Evolutionary conservation across 2,797 vertebrate genomes (phyloP).

Genomic region (Artibeus jamaicensis): DNA sequence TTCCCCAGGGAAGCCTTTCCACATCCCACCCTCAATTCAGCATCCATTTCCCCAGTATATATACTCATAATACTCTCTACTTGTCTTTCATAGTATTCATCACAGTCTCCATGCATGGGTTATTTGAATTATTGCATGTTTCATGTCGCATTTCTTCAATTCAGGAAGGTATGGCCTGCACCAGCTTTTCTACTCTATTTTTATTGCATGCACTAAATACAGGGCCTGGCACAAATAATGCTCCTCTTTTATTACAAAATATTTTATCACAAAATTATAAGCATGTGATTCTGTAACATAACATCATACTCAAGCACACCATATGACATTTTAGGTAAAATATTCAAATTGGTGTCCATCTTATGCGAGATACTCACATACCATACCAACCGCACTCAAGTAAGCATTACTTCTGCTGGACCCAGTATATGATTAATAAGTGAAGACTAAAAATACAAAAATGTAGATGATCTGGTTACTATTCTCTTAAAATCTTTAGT

Average conservation of each 20-base stretch:
- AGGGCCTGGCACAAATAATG: too few relatives aligned
- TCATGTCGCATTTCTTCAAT: background rate
- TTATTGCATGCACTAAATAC: background rate
- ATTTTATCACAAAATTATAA: too few relatives aligned
- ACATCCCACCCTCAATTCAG: background rate
- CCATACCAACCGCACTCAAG: too few relatives aligned
- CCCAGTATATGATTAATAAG: background rate
- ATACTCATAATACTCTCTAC: background rate
- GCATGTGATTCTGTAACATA: too few relatives aligned
- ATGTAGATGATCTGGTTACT: background rate
- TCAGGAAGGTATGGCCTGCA: background rate
- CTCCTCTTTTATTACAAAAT: too few relatives aligned
- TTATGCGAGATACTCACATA: too few relatives aligned
- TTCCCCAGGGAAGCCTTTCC: background rate
- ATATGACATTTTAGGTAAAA: too few relatives aligned
- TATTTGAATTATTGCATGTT: background rate
- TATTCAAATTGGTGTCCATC: too few relatives aligned
- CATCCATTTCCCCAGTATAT: background rate
- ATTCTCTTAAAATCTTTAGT: background rate
- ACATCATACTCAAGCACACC: too few relatives aligned
- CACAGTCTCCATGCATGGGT: background rate
- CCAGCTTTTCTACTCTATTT: background rate
- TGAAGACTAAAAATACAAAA: background rate
- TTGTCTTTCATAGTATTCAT: background rate
- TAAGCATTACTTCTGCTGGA: too few relatives aligned